Base-by-base conservation (phyloP, 2,113 vertebrate species). In the Xiphorhynchus elegans region DNA sequence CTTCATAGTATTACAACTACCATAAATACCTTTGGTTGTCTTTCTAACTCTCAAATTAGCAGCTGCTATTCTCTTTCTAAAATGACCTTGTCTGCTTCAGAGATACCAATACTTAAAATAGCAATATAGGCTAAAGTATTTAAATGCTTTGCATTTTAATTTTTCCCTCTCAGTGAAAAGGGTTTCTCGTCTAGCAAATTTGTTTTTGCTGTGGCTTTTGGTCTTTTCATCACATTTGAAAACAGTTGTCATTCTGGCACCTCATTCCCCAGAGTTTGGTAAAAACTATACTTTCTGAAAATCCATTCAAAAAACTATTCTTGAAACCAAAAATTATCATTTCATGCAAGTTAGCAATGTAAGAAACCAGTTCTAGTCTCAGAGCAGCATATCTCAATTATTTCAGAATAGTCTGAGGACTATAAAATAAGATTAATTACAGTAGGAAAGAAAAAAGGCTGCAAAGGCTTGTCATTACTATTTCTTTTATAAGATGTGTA, bases 31-130 rank as follows among this genome's bases (percentile, higher is more conserved):
- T 95, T 74, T 66, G 59, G 46, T 73, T 89, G 86, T 58, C 84
- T 82, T 92, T 64, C 87, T 77, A 84, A 64, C 58, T 79, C 72
- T 92, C 74, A 89, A 87, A 93, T 96, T 93, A 94, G 81, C 95
- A 97, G 86, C 95, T 97, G 96, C 63, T 94, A 76, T 91, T 92
- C 81, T 73, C 68, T 92, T 95, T 93, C 88, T 93, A 64, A 90
- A 84, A 78, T 86, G 29, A 93, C 68, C 68, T 96, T 95, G 76
- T 78, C 31, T 21, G 33, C 68, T 92, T 33, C 62, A 85, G 44
- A 93, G 79, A 96, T 84, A 26, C 33, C 77, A 90, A 29, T 24
- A 64, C 70, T 94, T 74, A 64, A 74, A 96, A 90, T 84, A 96
- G 94, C 17, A 66, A 15, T 55, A 66, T 5, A 60, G 10, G n/a